These are phyloP conservation scores for Steatocranus sp. DNA, from an alignment of 2,797 vertebrate species.

Conservation along the genomic window DNA sequence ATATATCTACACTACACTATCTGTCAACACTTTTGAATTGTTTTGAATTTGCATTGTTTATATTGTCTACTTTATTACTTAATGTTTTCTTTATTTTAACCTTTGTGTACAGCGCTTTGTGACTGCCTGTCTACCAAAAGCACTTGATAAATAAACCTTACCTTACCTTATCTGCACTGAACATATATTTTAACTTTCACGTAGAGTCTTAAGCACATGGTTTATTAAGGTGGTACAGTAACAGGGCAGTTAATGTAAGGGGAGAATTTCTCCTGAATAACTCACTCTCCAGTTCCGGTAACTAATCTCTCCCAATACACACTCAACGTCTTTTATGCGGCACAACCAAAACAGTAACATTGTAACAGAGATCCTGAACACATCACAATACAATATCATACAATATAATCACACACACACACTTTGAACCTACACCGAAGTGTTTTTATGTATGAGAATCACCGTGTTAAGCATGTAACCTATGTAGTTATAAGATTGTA, in stretches of 20 bases:
- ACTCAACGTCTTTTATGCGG: background rate
- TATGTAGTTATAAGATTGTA: rapidly evolving
- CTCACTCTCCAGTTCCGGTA: background rate
- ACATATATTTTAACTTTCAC: background rate
- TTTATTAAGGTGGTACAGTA: background rate
- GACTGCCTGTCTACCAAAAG: background rate
- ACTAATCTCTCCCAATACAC: background rate
- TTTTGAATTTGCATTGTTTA: background rate
- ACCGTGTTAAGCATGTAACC: background rate
- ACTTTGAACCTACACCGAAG: background rate
- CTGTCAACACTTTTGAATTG: background rate
- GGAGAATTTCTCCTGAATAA: background rate
- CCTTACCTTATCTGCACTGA: background rate
- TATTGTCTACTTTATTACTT: background rate
- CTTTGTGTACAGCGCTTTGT: background rate
- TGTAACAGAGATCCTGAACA: background rate
- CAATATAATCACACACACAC: background rate
- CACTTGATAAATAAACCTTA: background rate
- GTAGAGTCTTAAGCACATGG: background rate
- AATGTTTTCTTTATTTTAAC: background rate
- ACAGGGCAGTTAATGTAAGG: background rate
- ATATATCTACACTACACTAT: too few relatives aligned
- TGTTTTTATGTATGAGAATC: background rate
- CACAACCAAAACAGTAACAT: background rate
- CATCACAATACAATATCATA: background rate